phyloP scores from a whole-genome alignment of 1,140 invertebrate genomes.

The Asobara japonica region DNA sequence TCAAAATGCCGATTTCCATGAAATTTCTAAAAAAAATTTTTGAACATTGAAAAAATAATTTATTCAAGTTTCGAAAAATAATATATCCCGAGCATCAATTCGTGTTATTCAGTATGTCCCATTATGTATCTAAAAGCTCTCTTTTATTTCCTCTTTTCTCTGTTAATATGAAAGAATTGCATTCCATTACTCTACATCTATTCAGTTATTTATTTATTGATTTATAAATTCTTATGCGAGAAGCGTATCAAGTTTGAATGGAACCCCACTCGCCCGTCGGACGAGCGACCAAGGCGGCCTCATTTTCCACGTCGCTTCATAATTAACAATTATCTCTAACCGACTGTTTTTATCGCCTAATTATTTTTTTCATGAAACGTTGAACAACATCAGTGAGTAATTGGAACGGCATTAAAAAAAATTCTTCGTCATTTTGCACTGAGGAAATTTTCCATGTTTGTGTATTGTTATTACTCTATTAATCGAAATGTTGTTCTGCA shows the following conservation, averaged over 20 bases:
- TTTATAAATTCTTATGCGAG: background rate
- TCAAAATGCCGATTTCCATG: too few relatives aligned
- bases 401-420: background rate
- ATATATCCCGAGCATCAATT: too few relatives aligned
- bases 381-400: background rate
- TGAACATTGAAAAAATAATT: too few relatives aligned
- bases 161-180: background rate
- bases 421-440: too few relatives aligned
- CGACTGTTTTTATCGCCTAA: background rate
- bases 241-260: background rate
- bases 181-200: background rate
- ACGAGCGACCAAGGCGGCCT: background rate
- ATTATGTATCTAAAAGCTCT: too few relatives aligned
- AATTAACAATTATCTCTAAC: background rate
- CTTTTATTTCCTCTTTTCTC: too few relatives aligned
- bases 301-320: constrained; percentile 1
- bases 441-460: too few relatives aligned
- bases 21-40: too few relatives aligned
- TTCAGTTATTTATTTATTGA: background rate
- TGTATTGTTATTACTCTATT: too few relatives aligned
- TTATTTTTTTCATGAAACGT: background rate
- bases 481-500: too few relatives aligned
- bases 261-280: background rate
- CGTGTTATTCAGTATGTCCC: too few relatives aligned
- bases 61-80: too few relatives aligned